These are phyloP conservation scores for Tupiocoris notatus DNA, from an alignment of 2,888 invertebrate species.

Conservation along the genomic window DNA sequence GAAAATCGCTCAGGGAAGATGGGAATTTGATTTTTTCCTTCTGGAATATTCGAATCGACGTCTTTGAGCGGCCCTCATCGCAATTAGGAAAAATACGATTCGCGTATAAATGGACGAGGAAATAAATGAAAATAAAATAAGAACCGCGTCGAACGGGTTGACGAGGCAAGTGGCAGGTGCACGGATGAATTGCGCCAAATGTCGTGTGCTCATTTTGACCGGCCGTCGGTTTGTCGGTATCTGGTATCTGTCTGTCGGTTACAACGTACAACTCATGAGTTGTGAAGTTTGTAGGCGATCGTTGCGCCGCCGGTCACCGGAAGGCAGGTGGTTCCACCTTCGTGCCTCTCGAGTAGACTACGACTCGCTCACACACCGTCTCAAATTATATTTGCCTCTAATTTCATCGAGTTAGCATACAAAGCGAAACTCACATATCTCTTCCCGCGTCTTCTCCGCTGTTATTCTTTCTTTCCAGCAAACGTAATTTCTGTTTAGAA, in stretches of 20 bases:
- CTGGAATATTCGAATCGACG: no score
- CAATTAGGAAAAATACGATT: no score
- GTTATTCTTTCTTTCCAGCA: not conserved
- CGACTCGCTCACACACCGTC: conserved; percentile 1
- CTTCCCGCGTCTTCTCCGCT: not conserved
- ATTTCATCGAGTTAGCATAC: conserved; percentile 39
- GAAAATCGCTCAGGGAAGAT: no score
- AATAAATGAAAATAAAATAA: no score
- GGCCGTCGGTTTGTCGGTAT: not conserved
- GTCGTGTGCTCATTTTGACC: not conserved
- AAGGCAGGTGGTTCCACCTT: conserved; percentile 40
- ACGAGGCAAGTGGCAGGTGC: not conserved
- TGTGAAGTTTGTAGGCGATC: not conserved
- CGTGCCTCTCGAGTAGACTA: conserved; percentile 14
- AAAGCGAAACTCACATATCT: conserved; percentile 35
- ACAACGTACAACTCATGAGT: not conserved
- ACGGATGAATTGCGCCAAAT: not conserved
- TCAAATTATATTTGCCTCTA: conserved; percentile 28
- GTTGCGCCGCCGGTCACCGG: conserved; percentile 12
- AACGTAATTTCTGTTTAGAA: conserved; percentile 33
- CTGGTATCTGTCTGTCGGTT: not conserved
- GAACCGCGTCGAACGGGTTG: no score
- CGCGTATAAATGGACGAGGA: no score
- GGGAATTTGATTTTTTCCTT: no score
- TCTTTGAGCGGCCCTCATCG: no score